phyloP scores from a whole-genome alignment of 2,113 vertebrate species.

The Scartelaos histophorus region DNA sequence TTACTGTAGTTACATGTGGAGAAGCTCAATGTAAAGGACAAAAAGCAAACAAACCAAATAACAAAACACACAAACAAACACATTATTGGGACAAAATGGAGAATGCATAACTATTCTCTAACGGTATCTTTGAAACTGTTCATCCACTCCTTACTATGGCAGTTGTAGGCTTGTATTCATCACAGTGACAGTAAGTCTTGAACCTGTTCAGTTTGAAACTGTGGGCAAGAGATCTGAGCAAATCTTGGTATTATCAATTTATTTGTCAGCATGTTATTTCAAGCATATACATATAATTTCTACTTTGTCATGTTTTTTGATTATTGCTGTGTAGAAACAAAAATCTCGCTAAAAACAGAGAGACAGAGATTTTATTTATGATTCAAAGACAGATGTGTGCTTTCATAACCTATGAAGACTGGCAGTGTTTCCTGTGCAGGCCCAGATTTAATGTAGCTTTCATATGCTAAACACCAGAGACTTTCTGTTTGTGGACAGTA shows the following conservation, averaged over 20 bases:
- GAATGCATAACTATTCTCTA: neutral
- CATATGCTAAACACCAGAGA: conserved; percentile 12
- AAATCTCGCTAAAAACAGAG: neutral
- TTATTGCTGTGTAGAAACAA: neutral
- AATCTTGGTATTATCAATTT: neutral
- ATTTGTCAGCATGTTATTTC: neutral
- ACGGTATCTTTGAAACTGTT: no score
- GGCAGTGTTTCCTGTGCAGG: conserved; percentile 25
- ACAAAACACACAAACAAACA: no score
- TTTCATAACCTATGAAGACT: neutral
- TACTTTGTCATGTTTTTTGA: neutral
- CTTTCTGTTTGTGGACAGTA: conserved; percentile 32
- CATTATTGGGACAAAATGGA: neutral
- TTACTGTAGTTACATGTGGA: neutral
- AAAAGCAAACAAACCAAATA: no score
- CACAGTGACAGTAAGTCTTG: no score
- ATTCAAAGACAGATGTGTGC: conserved; percentile 1
- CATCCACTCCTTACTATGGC: no score
- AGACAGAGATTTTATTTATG: neutral
- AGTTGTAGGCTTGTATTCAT: no score
- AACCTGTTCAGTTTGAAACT: no score
- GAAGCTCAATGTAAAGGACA: no score
- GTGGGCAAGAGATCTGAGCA: neutral
- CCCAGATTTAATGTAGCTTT: conserved; percentile 24
- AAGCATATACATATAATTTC: neutral